A percentile compares a stretch with the other conserved stretches of the same genome.
These are phyloP conservation scores for Typhlichthys eigenmanni DNA, from an alignment of 2,797 vertebrate genomes.

Conservation along the genomic window DNA sequence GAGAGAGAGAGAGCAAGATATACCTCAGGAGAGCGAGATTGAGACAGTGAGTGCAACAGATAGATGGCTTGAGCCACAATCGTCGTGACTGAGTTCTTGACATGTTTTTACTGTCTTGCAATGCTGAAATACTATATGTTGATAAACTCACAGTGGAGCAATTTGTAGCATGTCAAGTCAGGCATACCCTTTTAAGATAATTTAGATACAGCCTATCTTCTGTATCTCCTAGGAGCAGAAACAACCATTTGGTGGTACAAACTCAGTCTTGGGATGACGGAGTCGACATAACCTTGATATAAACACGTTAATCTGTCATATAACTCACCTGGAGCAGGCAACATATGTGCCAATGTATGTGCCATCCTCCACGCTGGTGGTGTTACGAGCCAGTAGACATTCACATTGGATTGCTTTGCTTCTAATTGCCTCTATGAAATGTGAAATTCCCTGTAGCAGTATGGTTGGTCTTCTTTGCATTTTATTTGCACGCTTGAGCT, in stretches of 20 bases:
- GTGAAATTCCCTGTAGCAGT: neutral
- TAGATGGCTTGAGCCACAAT: conserved; percentile 43
- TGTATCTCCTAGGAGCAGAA: conserved; percentile 7
- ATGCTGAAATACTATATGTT: conserved; percentile 40
- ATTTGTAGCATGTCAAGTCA: conserved; percentile 28
- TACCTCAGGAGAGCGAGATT: conserved; percentile 49
- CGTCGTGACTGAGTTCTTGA: conserved; percentile 49
- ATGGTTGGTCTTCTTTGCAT: conserved; percentile 15
- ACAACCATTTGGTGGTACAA: conserved; percentile 4
- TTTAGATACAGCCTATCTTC: neutral
- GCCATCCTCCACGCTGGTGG: conserved; percentile 3
- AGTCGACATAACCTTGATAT: conserved; percentile 13
- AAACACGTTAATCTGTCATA: neutral
- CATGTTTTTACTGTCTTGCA: conserved; percentile 37
- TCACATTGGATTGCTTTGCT: conserved; percentile 22
- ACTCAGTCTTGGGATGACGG: conserved; percentile 3
- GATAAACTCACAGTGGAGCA: conserved; percentile 36
- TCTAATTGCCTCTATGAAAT: neutral
- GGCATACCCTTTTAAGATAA: conserved; percentile 39
- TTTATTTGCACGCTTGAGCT: conserved; percentile 5
- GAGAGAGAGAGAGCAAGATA: conserved; percentile 33
- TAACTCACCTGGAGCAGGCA: neutral
- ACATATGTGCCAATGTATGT: conserved; percentile 4
- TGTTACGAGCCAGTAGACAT: conserved; percentile 8
- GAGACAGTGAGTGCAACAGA: conserved; percentile 45